A percentile compares a stretch with the other conserved stretches of the same genome.
Conservation (phyloP, 2,797 vertebrate species). For the Melanotaenia boesemani region DNA sequence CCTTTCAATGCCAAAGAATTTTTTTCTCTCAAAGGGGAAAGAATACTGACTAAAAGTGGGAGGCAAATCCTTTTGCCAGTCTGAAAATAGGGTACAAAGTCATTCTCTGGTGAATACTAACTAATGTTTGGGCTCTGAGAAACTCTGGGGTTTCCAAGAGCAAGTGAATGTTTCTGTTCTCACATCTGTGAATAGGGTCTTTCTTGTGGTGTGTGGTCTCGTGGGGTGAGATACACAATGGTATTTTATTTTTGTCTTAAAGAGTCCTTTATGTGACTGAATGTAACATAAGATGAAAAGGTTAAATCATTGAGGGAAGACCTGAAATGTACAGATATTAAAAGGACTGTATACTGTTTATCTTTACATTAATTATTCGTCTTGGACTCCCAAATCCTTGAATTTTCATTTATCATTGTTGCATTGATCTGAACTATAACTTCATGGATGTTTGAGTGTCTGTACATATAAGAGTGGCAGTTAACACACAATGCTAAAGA, state of each 20-base stretch:
- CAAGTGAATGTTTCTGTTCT: constrained; percentile 44
- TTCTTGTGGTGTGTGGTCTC: constrained; percentile 47
- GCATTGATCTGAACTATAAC: constrained; percentile 39
- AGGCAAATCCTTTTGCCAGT: constrained; percentile 25
- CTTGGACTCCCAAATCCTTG: constrained; percentile 28
- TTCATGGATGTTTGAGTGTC: constrained; percentile 48
- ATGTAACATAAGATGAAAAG: constrained; percentile 23
- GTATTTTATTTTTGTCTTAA: constrained; percentile 57
- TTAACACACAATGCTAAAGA: constrained; percentile 65
- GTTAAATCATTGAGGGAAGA: constrained; percentile 4
- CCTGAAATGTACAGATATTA: constrained; percentile 14
- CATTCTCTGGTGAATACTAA: constrained; percentile 32
- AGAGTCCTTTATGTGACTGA: constrained; percentile 26
- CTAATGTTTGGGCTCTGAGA: constrained; percentile 20
- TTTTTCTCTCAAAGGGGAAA: constrained; percentile 27
- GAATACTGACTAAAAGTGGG: constrained; percentile 29
- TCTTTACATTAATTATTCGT: constrained; percentile 23
- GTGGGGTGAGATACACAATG: constrained; percentile 42
- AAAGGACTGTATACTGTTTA: constrained; percentile 3
- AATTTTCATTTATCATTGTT: constrained; percentile 46
- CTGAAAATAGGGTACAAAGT: constrained; percentile 40
- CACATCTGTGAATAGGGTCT: constrained; percentile 53
- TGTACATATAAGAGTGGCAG: constrained; percentile 65
- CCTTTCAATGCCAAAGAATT: constrained; percentile 45
- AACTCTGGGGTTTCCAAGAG: constrained; percentile 45